These are phyloP conservation scores for Rhadina sibilatrix DNA, from an alignment of 2,113 vertebrate genomes.

Conservation along the genomic window DNA sequence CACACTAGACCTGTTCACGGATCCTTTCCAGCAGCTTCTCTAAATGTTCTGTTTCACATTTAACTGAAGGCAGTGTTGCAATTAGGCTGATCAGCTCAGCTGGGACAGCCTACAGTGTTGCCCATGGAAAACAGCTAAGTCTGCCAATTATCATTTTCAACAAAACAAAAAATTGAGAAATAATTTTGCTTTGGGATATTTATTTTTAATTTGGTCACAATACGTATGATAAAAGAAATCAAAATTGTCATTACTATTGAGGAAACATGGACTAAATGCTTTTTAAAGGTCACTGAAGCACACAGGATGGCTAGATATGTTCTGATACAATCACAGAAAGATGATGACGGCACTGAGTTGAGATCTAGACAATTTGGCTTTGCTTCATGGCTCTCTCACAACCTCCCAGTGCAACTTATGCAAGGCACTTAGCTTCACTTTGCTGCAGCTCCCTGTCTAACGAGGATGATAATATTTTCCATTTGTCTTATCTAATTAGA, in stretches of 20 bases:
- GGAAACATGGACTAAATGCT: neutral
- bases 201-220: neutral
- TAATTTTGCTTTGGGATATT: neutral
- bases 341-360: neutral
- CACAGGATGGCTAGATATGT: neutral
- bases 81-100: neutral
- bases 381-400: neutral
- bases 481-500: conserved; percentile 18
- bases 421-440: neutral
- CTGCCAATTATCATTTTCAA: neutral
- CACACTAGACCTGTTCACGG: neutral
- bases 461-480: neutral
- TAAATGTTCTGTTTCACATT: neutral
- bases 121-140: neutral
- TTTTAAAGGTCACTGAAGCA: neutral
- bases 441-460: conserved; percentile 23
- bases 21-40: neutral
- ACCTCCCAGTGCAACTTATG: neutral
- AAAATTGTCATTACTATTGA: neutral
- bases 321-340: neutral
- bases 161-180: neutral
- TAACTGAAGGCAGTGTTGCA: neutral
- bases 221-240: neutral
- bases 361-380: neutral
- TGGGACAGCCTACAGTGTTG: neutral